Percentiles rank a stretch among this genome's conserved stretches.
Conservation (phyloP, 2,888 invertebrate genomes). For the Cheilosia soror region DNA sequence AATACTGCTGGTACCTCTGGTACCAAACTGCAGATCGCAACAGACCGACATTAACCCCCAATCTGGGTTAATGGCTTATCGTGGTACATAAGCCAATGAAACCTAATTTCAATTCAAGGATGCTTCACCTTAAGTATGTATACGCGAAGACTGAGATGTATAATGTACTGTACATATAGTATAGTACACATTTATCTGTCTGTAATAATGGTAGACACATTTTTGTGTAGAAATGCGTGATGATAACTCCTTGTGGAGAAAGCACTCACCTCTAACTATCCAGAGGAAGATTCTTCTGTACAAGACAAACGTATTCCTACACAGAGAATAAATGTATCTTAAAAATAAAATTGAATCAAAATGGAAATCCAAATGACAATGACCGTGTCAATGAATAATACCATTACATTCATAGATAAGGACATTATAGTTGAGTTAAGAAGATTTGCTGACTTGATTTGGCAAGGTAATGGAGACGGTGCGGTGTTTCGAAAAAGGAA, state of each 20-base stretch:
- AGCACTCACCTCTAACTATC: background rate
- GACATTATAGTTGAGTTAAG: conserved; percentile 9
- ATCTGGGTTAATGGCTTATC: too few species aligned
- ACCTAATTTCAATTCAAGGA: conserved; percentile 22
- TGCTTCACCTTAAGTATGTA: background rate
- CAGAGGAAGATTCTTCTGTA: background rate
- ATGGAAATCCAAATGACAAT: conserved; percentile 37
- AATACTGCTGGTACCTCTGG: background rate
- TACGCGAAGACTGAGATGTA: too few species aligned
- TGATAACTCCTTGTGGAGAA: conserved; percentile 23
- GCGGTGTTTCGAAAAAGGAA: background rate
- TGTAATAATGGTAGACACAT: background rate
- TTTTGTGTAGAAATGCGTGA: conserved; percentile 36
- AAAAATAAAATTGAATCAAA: conserved; percentile 28
- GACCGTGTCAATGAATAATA: conserved; percentile 30
- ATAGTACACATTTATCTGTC: conserved; percentile 19
- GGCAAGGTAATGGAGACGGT: background rate
- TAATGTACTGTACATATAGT: too few species aligned
- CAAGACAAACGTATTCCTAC: background rate
- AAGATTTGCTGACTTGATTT: conserved; percentile 20
- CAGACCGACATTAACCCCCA: background rate
- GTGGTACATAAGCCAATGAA: conserved; percentile 14
- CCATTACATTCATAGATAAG: conserved; percentile 45
- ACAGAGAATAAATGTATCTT: conserved; percentile 8
- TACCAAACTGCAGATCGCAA: background rate